Conservation (phyloP, 2,797 vertebrate genomes). For the Gambusia yucatana region DNA sequence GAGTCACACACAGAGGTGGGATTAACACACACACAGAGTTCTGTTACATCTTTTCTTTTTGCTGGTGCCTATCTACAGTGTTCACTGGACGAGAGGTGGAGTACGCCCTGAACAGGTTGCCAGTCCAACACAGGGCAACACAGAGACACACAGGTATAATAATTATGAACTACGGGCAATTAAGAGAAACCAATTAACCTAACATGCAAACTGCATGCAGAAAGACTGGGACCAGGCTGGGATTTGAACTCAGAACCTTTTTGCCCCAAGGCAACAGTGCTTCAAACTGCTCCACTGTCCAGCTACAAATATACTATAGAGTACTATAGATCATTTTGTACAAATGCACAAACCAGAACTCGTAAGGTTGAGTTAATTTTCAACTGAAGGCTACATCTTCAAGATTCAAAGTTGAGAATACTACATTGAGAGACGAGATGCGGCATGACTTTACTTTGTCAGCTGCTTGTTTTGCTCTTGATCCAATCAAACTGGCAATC, state of each 20-base stretch:
- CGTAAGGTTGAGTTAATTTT: neutral
- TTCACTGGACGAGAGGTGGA: neutral
- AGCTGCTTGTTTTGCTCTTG: constrained; percentile 1
- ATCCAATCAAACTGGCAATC: neutral
- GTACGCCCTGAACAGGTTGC: neutral
- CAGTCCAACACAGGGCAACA: neutral
- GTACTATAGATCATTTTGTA: neutral
- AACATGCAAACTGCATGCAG: neutral
- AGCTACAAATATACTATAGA: too few species aligned
- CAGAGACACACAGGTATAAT: neutral
- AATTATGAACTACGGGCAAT: neutral
- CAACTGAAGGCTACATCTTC: neutral
- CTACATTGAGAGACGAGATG: neutral
- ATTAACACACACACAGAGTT: neutral
- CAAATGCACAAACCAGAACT: neutral
- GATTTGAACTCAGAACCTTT: too few species aligned
- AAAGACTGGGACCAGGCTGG: too few species aligned
- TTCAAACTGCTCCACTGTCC: too few species aligned
- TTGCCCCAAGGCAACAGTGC: too few species aligned
- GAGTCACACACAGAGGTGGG: neutral
- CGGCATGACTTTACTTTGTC: neutral
- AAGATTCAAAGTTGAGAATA: neutral
- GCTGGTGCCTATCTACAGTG: too few species aligned
- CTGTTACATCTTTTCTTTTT: neutral
- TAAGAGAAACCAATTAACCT: neutral